Evolutionary conservation across 2,888 invertebrate species (phyloP).

Genomic region (Ypsolopha scabrella): DNA sequence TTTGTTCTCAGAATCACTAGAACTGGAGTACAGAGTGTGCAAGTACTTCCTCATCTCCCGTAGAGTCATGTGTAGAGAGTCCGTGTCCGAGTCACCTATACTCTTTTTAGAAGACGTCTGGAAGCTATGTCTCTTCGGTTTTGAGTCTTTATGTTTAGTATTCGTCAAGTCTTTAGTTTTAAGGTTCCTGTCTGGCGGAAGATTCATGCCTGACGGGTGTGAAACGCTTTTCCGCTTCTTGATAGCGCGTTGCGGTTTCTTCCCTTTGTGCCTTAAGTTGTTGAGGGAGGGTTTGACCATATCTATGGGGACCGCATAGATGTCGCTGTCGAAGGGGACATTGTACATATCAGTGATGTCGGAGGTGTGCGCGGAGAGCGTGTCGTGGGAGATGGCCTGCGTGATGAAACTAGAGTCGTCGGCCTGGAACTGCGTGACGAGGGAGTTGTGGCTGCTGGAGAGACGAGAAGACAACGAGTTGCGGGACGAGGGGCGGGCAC

Average conservation of each 20-base stretch:
- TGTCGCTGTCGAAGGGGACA: slow-evolving; percentile 89
- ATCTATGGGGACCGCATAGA: slow-evolving; percentile 88
- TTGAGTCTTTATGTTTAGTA: slow-evolving; percentile 39
- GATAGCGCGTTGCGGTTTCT: slow-evolving; percentile 40
- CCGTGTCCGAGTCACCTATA: slow-evolving; percentile 70
- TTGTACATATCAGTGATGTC: slow-evolving; percentile 89
- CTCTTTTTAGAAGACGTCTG: slow-evolving; percentile 72
- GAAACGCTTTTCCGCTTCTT: slow-evolving; percentile 52
- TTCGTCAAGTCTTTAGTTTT: slow-evolving; percentile 32
- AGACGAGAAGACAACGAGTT: slow-evolving; percentile 82
- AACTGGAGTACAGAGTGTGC: slow-evolving; percentile 84
- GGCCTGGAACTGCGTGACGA: slow-evolving; percentile 79
- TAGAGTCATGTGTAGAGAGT: slow-evolving; percentile 84
- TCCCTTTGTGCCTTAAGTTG: slow-evolving; percentile 44
- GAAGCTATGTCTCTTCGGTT: slow-evolving; percentile 76
- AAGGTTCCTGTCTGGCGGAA: slow-evolving; percentile 27
- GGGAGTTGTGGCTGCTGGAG: slow-evolving; percentile 88
- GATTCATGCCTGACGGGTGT: slow-evolving; percentile 27
- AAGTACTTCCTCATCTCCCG: slow-evolving; percentile 87
- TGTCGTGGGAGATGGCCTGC: slow-evolving; percentile 90
- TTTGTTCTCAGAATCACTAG: slow-evolving; percentile 73
- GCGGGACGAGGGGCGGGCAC: slow-evolving; percentile 78
- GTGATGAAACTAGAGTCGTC: slow-evolving; percentile 91
- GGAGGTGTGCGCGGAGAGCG: slow-evolving; percentile 75
- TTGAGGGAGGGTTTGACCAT: slow-evolving; percentile 74